Evolutionary conservation across 2,113 vertebrate genomes (phyloP).

Genomic region (Cyprinodon brontotheroides): DNA sequence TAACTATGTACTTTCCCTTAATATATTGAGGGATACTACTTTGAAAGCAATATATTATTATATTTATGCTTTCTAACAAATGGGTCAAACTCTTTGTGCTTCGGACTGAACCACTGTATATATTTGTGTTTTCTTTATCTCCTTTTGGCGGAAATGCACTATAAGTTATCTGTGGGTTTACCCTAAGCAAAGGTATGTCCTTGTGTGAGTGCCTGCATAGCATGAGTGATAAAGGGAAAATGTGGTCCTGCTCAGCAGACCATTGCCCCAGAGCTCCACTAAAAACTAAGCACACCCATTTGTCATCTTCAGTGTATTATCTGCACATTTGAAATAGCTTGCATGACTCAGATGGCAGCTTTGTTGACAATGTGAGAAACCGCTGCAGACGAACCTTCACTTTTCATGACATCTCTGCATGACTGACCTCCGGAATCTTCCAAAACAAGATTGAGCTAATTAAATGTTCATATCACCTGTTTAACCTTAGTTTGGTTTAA

Average conservation of each 20-base stretch:
- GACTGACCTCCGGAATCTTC: neutral
- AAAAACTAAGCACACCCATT: neutral
- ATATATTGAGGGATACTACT: neutral
- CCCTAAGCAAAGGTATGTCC: neutral
- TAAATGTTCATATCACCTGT: neutral
- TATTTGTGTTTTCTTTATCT: constrained; percentile 7
- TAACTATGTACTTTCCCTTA: neutral
- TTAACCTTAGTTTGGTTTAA: neutral
- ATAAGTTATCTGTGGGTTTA: constrained; percentile 10
- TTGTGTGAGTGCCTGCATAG: neutral
- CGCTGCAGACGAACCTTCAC: neutral
- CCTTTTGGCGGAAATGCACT: neutral
- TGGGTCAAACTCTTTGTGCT: constrained; percentile 1
- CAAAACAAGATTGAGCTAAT: neutral
- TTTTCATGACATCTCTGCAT: neutral
- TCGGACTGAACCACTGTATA: constrained; percentile 6
- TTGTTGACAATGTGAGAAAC: neutral
- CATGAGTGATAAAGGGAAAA: neutral
- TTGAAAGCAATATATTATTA: neutral
- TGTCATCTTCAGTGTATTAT: neutral
- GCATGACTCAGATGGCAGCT: neutral
- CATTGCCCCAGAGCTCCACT: neutral
- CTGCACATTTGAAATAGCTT: neutral
- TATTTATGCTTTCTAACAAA: neutral
- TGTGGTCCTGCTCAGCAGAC: neutral